Percentiles rank a stretch among this genome's conserved stretches.
phyloP scores from a whole-genome alignment of 2,888 invertebrate genomes.

The Nomada flava region DNA sequence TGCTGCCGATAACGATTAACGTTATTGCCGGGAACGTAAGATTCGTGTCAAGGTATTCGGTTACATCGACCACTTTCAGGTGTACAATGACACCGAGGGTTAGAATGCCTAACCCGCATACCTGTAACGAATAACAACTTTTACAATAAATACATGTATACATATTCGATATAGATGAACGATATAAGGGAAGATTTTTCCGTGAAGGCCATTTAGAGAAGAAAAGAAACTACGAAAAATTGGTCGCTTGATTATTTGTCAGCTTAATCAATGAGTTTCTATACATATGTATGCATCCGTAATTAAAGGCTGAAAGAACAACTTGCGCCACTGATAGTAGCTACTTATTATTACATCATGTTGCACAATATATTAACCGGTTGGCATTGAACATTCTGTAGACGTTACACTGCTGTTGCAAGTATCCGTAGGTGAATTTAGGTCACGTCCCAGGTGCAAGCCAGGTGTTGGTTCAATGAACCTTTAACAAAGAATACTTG shows the following conservation, averaged over 20 bases:
- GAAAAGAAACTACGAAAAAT: too few species aligned
- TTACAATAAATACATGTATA: neutral
- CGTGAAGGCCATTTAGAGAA: too few species aligned
- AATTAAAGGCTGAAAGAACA: slow-evolving; percentile 7
- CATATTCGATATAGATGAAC: too few species aligned
- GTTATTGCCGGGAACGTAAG: slow-evolving; percentile 87
- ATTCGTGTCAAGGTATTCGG: slow-evolving; percentile 80
- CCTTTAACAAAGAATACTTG: slow-evolving; percentile 2
- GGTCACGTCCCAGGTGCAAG: slow-evolving; percentile 49
- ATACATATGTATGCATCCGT: neutral
- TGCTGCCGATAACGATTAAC: slow-evolving; percentile 88
- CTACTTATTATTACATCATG: slow-evolving; percentile 51
- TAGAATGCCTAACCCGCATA: slow-evolving; percentile 89
- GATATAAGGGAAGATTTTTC: too few species aligned
- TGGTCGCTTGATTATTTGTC: too few species aligned
- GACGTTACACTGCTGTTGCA: slow-evolving; percentile 21
- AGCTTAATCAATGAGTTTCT: neutral
- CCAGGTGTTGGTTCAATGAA: slow-evolving; percentile 44
- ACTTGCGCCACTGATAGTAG: slow-evolving; percentile 8
- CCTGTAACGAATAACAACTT: slow-evolving; percentile 84
- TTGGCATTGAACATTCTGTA: slow-evolving; percentile 57
- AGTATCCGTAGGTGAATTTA: slow-evolving; percentile 49
- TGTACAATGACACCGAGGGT: slow-evolving; percentile 88
- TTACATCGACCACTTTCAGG: slow-evolving; percentile 77
- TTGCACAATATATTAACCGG: slow-evolving; percentile 56